These are phyloP conservation scores for Pachyramphus minor DNA, from an alignment of 2,113 vertebrate species.

Conservation along the genomic window DNA sequence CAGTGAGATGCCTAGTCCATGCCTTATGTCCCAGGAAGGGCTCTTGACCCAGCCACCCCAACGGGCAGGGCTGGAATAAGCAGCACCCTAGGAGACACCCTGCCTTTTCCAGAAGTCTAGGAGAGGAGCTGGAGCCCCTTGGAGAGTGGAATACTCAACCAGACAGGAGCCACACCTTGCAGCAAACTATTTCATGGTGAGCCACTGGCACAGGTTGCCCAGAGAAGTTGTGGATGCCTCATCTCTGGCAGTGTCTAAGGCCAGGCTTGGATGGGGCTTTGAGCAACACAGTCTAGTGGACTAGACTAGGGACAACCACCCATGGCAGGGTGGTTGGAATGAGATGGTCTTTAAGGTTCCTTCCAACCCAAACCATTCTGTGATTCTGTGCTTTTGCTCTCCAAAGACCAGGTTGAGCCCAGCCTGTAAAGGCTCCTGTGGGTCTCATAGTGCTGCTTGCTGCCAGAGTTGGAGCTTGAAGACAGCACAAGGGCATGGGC, in stretches of 20 bases:
- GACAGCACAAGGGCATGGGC: background rate
- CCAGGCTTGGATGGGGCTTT: background rate
- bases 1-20: background rate
- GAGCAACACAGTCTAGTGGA: background rate
- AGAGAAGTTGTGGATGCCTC: background rate
- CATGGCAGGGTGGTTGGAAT: rapidly evolving
- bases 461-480: background rate
- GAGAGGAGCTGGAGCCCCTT: background rate
- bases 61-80: background rate
- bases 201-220: background rate
- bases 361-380: background rate
- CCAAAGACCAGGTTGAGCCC: background rate
- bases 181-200: background rate
- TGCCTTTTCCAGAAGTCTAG: background rate
- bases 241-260: background rate
- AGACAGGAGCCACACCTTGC: background rate
- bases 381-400: background rate
- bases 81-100: background rate
- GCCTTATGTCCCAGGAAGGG: background rate
- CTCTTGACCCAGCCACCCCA: background rate
- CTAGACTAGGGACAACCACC: too few species aligned
- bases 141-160: rapidly evolving
- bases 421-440: background rate
- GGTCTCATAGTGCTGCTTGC: background rate
- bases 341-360: rapidly evolving